Evolutionary conservation across 1,140 invertebrate genomes (phyloP), one percentile per base, ranked within the genome.

Genomic region (Carcinoscorpius rotundicauda): DNA sequence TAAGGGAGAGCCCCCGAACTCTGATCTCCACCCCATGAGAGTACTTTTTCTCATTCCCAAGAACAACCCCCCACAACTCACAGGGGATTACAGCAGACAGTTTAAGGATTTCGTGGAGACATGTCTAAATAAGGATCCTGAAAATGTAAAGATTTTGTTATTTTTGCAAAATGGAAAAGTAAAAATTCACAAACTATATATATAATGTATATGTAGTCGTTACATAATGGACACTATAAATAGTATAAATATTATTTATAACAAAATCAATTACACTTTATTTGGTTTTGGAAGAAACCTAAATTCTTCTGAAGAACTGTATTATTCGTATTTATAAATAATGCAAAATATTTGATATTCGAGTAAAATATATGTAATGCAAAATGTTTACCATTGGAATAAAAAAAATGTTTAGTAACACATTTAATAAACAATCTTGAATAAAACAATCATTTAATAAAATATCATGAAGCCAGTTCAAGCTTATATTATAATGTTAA

Each of bases 101-200:
- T 99, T 99, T 80, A 98, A 98, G 80, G 97, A 99, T 78, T 98
- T 99, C 81, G 95, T 99, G 66, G 97, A 99, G 77, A 87, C 93
- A 9, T 99, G 97, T 79, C 83, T 99, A 58, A 99, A 99, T 79
- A 99, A 99, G 81, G 95, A 99, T 78, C 97, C 97, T 3, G 93
- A 98, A 82, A 98, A 99, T 85, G 93, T 97, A 80, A 87, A 85
- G n/a, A 56, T 69, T 51, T 51, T 51, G 29, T 9, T 8, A 49
- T 61, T 51, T 51, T 58, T 49, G 29, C 29, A 29, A 29, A 0
- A 29, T 29, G 29, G 29, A 29, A 29, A 29, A 29, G 29, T 29
- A 29, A 29, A 29, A 2, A 29, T 1, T 29, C 29, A 29, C 29
- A 29, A 29, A 29, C 29, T 29, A 2, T 29, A 29, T 29, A 29